Conservation (phyloP, 2,888 invertebrate genomes). For the Pammene aurita region DNA sequence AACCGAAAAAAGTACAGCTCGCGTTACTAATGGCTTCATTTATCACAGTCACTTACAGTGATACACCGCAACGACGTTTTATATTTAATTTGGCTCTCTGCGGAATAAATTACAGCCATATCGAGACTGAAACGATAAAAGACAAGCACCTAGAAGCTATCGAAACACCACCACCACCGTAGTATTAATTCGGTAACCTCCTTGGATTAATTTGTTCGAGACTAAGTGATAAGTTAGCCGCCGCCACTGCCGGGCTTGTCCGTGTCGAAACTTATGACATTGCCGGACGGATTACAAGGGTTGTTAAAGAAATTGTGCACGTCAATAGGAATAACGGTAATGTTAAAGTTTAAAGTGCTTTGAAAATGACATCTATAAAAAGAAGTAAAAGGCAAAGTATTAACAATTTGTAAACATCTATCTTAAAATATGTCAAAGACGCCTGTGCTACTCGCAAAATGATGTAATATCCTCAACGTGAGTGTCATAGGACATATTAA, state of each 20-base stretch:
- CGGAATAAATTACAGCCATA: conserved; percentile 80
- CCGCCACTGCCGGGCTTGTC: conserved; percentile 50
- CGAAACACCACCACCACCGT: conserved; percentile 61
- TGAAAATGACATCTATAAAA: conserved; percentile 49
- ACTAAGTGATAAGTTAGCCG: conserved; percentile 77
- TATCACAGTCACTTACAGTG: conserved; percentile 84
- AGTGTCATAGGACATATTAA: too few relatives aligned
- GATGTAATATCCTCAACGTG: too few relatives aligned
- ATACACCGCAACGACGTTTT: conserved; percentile 83
- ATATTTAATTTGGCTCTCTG: conserved; percentile 82
- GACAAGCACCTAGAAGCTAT: conserved; percentile 73
- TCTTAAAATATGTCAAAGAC: conserved; percentile 44
- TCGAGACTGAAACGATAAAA: conserved; percentile 76
- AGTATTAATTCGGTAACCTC: conserved; percentile 72
- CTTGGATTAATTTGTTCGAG: conserved; percentile 76
- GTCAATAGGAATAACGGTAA: conserved; percentile 50
- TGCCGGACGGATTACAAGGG: conserved; percentile 56
- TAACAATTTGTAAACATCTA: conserved; percentile 63
- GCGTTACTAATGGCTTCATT: conserved; percentile 83
- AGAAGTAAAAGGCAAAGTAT: conserved; percentile 51
- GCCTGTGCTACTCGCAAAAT: too few relatives aligned
- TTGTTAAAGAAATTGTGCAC: conserved; percentile 50
- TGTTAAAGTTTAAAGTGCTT: conserved; percentile 47
- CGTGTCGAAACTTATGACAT: conserved; percentile 63
- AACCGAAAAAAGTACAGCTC: conserved; percentile 83